Conservation (phyloP, 2,888 invertebrate genomes). For the Platypus cylindrus region DNA sequence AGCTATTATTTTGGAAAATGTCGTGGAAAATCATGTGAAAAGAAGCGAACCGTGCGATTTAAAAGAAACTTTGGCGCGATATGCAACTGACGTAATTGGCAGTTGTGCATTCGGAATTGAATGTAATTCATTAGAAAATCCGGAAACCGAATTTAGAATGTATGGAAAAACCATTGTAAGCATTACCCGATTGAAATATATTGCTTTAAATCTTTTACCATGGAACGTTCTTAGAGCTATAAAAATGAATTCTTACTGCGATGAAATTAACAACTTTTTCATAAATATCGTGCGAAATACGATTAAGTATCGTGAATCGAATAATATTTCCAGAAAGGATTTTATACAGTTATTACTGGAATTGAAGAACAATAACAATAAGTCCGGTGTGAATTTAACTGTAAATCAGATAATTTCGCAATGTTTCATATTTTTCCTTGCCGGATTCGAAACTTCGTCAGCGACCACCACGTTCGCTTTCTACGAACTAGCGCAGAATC, state of each 20-base stretch:
- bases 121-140: conserved; percentile 40
- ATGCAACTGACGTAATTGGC: conserved; percentile 44
- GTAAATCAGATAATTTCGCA: conserved; percentile 9
- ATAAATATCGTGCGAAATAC: background rate
- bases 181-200: background rate
- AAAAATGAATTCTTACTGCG: background rate
- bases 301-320: background rate
- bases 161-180: conserved; percentile 17
- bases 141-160: conserved; percentile 36
- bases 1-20: conserved; percentile 37
- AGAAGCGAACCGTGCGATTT: conserved; percentile 15
- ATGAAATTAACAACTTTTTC: background rate
- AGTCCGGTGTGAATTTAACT: conserved; percentile 18
- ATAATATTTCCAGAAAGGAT: background rate
- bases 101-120: conserved; percentile 45
- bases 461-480: conserved; percentile 22
- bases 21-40: conserved; percentile 29
- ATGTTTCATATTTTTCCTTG: conserved; percentile 21
- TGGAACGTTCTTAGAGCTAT: background rate
- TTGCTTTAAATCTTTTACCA: background rate
- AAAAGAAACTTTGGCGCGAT: conserved; percentile 40
- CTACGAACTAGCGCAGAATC: conserved; percentile 18
- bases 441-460: conserved; percentile 23
- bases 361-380: background rate
- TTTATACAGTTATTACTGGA: background rate